These are phyloP conservation scores for Coenobita brevimanus DNA, from an alignment of 1,140 invertebrate genomes.

Conservation along the genomic window DNA sequence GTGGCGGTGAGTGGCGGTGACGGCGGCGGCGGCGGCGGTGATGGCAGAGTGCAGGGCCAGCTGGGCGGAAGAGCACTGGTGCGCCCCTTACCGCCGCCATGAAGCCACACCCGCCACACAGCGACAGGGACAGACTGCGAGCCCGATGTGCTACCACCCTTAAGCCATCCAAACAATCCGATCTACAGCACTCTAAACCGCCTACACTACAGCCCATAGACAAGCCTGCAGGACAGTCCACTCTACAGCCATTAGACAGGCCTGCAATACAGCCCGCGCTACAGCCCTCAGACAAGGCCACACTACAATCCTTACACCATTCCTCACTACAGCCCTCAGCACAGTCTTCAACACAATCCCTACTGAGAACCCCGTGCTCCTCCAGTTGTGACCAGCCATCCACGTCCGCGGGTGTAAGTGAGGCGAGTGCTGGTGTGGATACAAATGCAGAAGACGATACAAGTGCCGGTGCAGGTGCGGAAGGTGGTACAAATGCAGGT, in stretches of 20 bases:
- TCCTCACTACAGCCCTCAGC: neutral
- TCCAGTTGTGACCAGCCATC: neutral
- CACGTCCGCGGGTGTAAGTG: neutral
- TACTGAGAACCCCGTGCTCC: neutral
- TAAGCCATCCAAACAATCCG: neutral
- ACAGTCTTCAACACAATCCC: neutral
- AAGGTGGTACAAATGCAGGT: too few species aligned
- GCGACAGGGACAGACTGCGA: constrained; percentile 47
- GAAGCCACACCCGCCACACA: constrained; percentile 45
- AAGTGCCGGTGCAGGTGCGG: neutral
- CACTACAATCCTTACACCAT: too few species aligned
- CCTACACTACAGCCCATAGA: too few species aligned
- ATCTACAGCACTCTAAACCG: neutral
- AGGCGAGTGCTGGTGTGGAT: neutral
- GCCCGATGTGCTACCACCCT: constrained; percentile 27
- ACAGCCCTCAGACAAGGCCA: too few species aligned
- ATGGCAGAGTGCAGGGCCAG: constrained; percentile 47
- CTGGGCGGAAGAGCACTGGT: constrained; percentile 4
- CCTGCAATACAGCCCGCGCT: too few species aligned
- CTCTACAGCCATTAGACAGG: too few species aligned
- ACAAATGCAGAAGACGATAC: neutral
- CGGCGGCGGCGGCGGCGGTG: constrained; percentile 16
- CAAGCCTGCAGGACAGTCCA: too few species aligned
- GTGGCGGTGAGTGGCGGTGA: constrained; percentile 44
- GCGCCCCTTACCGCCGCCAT: constrained; percentile 22